Base-by-base conservation (phyloP, 2,113 vertebrate species). In the Callaeas wilsoni region DNA sequence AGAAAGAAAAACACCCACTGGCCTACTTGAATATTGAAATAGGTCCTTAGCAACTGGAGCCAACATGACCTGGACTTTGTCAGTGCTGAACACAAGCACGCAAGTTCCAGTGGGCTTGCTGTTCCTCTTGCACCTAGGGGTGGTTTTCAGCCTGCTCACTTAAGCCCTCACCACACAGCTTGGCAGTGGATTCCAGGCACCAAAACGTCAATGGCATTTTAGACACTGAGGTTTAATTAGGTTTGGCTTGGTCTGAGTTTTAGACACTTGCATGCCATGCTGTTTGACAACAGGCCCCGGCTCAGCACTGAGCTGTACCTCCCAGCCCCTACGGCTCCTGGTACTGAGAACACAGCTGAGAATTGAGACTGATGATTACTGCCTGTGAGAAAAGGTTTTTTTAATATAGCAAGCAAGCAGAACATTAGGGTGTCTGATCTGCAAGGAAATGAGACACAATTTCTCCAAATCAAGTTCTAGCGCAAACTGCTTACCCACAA, bases 1-100 rank as follows among this genome's bases (percentile, higher is more conserved):
- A 78, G 53, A 80, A 80, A 92, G 50, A 77, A 90, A 94, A 95
- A 80, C 60, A 85, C 4, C 21, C 80, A 87, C 22, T 84, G 68
- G 50, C 50, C 81, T 81, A 59, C 60, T 89, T 67, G 69, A 92
- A 23, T 71, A 86, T 8, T 75, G 89, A 94, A 95, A 74, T 49
- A 73, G 35, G 80, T 20, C 68, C 39, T 55, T 35, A 32, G 63
- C 16, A 85, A 63, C 30, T n/a, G 73, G 30, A 92, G 80, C 52
- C 60, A 82, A 11, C 0, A 0, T 32, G 84, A 94, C 76, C 89
- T 94, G 93, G 86, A 86, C 23, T 90, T 91, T 60, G 68, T 93
- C 94, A 92, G 59, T 3, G 46, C 42, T 63, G 49, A 84, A 79
- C 2, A 2, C n/a, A 64, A 80, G 25, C 68, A 32, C 15, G 7